Conservation (phyloP, 2,797 vertebrate genomes). For the Fistularia tabacaria region DNA sequence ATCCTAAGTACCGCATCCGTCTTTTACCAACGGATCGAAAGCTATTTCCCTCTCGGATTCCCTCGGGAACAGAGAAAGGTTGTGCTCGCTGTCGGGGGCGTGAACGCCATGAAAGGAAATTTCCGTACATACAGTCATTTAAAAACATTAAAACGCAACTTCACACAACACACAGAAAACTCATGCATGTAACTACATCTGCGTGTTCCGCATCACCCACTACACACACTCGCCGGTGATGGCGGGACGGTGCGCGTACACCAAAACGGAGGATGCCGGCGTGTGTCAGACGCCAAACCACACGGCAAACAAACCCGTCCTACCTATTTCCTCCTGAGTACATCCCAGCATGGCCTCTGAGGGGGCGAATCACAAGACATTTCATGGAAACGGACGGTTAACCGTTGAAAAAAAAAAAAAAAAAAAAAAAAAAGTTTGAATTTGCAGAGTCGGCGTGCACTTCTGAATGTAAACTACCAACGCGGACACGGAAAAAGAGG, state of each 20-base stretch:
- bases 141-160: too few relatives aligned
- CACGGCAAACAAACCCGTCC: slow-evolving; percentile 55
- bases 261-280: slow-evolving; percentile 36
- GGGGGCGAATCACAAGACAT: slow-evolving; percentile 48
- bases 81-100: too few relatives aligned
- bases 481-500: too few relatives aligned
- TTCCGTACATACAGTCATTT: too few relatives aligned
- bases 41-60: too few relatives aligned
- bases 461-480: too few relatives aligned
- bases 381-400: slow-evolving; percentile 10
- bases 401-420: too few relatives aligned
- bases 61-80: too few relatives aligned
- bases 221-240: slow-evolving; percentile 13
- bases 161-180: too few relatives aligned
- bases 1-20: not conserved
- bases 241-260: slow-evolving; percentile 23
- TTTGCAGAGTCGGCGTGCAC: not conserved
- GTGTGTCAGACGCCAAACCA: slow-evolving; percentile 36
- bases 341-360: slow-evolving; percentile 76
- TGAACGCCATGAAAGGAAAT: too few relatives aligned
- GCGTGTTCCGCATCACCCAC: slow-evolving; percentile 27
- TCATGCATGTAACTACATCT: slow-evolving; percentile 27
- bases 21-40: too few relatives aligned
- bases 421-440: not conserved
- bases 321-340: slow-evolving; percentile 76